Evolutionary conservation across 2,797 vertebrate genomes (phyloP).

Genomic region (Esox lucius): DNA sequence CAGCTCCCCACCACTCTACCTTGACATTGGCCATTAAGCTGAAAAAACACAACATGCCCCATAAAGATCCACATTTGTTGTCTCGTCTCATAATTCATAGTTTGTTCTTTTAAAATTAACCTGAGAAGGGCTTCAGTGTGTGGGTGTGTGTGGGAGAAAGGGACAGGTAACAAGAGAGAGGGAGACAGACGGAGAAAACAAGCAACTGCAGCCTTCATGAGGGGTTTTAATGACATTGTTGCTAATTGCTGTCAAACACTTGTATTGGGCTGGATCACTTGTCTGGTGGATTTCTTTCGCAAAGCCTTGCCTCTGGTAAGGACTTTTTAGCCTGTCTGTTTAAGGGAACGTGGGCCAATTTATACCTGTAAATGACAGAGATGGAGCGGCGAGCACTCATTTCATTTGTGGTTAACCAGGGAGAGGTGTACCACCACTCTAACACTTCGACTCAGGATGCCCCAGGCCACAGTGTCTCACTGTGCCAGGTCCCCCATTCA

Average conservation of each 20-base stretch:
- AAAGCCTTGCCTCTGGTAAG: slow-evolving; percentile 19
- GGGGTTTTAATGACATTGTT: slow-evolving; percentile 37
- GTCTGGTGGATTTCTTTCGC: slow-evolving; percentile 40
- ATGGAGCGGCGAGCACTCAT: slow-evolving; percentile 17
- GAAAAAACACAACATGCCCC: slow-evolving; percentile 26
- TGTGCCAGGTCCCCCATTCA: neutral
- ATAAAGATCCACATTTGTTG: slow-evolving; percentile 27
- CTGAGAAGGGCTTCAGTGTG: slow-evolving; percentile 18
- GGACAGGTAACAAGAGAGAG: no score
- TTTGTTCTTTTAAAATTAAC: slow-evolving; percentile 18
- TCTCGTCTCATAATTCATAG: slow-evolving; percentile 35
- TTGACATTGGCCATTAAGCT: slow-evolving; percentile 14
- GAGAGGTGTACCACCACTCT: slow-evolving; percentile 52
- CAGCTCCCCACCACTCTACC: slow-evolving; percentile 21
- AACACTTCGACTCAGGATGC: slow-evolving; percentile 14
- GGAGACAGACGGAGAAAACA: neutral
- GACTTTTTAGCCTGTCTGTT: slow-evolving; percentile 18
- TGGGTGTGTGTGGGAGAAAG: no score
- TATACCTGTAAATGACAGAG: slow-evolving; percentile 64
- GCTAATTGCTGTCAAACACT: slow-evolving; percentile 26
- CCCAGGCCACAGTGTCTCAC: neutral
- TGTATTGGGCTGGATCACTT: slow-evolving; percentile 8
- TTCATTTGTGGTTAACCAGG: slow-evolving; percentile 64
- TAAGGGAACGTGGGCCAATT: slow-evolving; percentile 57
- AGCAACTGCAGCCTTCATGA: slow-evolving; percentile 26